Percentiles rank a stretch among this genome's conserved stretches.
Evolutionary conservation across 2,113 vertebrate genomes (phyloP).

Genomic region (Spea bombifrons): DNA sequence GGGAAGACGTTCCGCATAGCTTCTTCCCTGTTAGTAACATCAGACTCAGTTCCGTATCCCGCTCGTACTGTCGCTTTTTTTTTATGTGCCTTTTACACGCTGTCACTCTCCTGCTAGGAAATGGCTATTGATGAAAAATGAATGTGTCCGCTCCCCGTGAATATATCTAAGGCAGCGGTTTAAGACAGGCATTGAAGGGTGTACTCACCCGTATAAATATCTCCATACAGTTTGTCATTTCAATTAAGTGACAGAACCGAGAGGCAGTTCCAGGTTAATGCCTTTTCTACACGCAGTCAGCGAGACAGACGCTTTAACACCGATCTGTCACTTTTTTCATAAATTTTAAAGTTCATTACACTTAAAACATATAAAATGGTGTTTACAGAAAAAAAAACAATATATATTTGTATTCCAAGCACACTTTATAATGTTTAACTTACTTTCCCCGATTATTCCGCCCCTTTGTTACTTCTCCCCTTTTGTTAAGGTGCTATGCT

Average conservation of each 20-base stretch:
- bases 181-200: not conserved
- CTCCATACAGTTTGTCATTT: slow-evolving; percentile 31
- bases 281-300: slow-evolving; percentile 21
- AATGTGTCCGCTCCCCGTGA: not conserved
- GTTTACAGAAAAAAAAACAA: too few relatives aligned
- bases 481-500: too few relatives aligned
- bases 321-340: not conserved
- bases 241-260: slow-evolving; percentile 32
- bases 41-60: not conserved
- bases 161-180: not conserved
- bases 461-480: too few relatives aligned
- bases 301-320: slow-evolving; percentile 3
- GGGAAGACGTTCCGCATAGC: not conserved
- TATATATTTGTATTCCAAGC: too few relatives aligned
- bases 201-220: slow-evolving; percentile 19
- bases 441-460: too few relatives aligned
- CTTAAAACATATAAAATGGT: too few relatives aligned
- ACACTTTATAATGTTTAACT: too few relatives aligned
- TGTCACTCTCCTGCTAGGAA: not conserved
- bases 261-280: slow-evolving; percentile 24
- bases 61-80: not conserved
- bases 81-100: not conserved
- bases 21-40: not conserved
- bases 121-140: not conserved
- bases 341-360: too few relatives aligned